A percentile compares a stretch with the other conserved stretches of the same genome.
Conservation (phyloP, 2,888 invertebrate genomes). For the Athrips mouffetella region DNA sequence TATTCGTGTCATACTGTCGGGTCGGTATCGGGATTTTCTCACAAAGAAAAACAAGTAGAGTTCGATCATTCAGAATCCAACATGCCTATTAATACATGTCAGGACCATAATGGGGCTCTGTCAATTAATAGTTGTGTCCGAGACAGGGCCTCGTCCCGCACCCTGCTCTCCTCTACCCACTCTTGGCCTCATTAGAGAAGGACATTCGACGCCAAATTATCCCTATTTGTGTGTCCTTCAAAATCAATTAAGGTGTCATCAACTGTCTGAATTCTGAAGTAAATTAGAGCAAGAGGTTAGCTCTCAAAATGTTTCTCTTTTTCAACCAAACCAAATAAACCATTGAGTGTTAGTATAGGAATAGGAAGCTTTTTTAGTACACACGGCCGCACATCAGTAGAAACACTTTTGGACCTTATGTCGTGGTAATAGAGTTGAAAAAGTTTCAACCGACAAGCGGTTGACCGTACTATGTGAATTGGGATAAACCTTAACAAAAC, state of each 20-base stretch:
- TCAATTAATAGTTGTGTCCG: slow-evolving; percentile 53
- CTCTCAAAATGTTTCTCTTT: too few relatives aligned
- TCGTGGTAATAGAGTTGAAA: too few relatives aligned
- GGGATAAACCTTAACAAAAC: too few relatives aligned
- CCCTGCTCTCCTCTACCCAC: slow-evolving; percentile 28
- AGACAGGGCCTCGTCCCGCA: slow-evolving; percentile 36
- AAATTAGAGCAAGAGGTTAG: too few relatives aligned
- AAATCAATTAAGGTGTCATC: slow-evolving; percentile 8
- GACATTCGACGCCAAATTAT: slow-evolving; percentile 28
- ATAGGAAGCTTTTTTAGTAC: too few relatives aligned
- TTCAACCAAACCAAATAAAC: too few relatives aligned
- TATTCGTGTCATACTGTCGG: background rate
- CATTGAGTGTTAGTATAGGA: too few relatives aligned
- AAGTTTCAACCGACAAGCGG: too few relatives aligned
- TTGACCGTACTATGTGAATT: too few relatives aligned
- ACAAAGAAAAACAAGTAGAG: slow-evolving; percentile 19
- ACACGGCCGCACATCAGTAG: too few relatives aligned
- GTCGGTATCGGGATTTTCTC: too few relatives aligned
- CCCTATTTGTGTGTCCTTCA: slow-evolving; percentile 8
- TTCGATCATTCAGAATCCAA: slow-evolving; percentile 21
- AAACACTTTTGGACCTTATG: too few relatives aligned
- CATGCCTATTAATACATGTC: slow-evolving; percentile 53
- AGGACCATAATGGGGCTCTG: slow-evolving; percentile 40
- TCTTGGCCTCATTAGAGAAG: slow-evolving; percentile 37
- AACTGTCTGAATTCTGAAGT: background rate